Evolutionary conservation across 2,113 vertebrate genomes (phyloP).

Genomic region (Pyxicephalus adspersus): DNA sequence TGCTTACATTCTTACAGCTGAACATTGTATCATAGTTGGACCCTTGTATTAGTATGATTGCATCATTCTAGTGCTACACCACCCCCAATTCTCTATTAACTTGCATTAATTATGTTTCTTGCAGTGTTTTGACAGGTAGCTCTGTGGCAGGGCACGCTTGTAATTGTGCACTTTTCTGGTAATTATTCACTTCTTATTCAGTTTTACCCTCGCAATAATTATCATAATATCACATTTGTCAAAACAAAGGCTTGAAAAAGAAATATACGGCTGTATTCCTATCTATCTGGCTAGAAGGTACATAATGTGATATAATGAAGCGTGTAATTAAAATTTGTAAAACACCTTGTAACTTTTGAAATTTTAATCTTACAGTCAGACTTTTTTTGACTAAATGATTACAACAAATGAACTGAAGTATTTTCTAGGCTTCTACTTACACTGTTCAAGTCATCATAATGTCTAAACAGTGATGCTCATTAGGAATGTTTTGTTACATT

Average conservation of each 20-base stretch:
- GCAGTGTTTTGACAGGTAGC: background rate
- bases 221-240: constrained; percentile 20
- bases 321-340: constrained; percentile 30
- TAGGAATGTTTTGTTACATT: no score
- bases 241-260: background rate
- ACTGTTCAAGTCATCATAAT: background rate
- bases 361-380: constrained; percentile 14
- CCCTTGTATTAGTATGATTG: no score
- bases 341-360: constrained; percentile 25
- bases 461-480: no score
- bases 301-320: constrained; percentile 43
- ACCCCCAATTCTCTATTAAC: no score
- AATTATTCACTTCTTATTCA: constrained; percentile 1
- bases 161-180: constrained; percentile 1
- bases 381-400: background rate
- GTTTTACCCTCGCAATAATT: constrained; percentile 8
- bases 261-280: background rate
- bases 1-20: no score
- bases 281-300: background rate
- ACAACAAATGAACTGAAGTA: background rate
- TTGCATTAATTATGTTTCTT: background rate
- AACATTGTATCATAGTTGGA: no score
- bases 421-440: background rate
- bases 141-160: background rate
- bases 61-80: no score